A percentile compares a stretch with the other conserved stretches of the same genome.
These are phyloP conservation scores for Fistularia commersonii DNA, from an alignment of 2,797 vertebrate species.

Conservation along the genomic window DNA sequence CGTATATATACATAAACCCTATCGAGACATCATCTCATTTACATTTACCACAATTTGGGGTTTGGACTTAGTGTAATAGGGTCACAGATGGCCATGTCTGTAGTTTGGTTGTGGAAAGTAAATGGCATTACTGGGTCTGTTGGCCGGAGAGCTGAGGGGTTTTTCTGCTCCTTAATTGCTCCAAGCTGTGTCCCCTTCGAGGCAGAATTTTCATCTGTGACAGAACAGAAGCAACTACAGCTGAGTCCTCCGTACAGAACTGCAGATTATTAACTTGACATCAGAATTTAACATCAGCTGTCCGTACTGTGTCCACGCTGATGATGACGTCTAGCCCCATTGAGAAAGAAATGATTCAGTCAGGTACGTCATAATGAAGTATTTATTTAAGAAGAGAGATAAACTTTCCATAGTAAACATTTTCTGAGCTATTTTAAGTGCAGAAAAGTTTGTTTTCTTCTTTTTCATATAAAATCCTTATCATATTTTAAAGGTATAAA, in stretches of 20 bases:
- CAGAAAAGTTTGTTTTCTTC: constrained; percentile 69
- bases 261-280: no score
- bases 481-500: constrained; percentile 74
- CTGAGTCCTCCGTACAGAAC: constrained; percentile 3
- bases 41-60: constrained; percentile 53
- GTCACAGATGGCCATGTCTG: constrained; percentile 67
- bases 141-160: constrained; percentile 56
- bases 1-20: neutral
- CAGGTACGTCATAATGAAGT: constrained; percentile 54
- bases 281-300: no score
- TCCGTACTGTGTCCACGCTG: no score
- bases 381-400: constrained; percentile 78
- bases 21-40: constrained; percentile 34
- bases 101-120: constrained; percentile 57
- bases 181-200: constrained; percentile 74
- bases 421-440: constrained; percentile 70
- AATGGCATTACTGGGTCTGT: constrained; percentile 62
- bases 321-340: no score
- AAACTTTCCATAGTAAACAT: constrained; percentile 77
- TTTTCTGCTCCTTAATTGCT: constrained; percentile 72
- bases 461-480: constrained; percentile 76
- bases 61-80: constrained; percentile 51
- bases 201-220: constrained; percentile 32
- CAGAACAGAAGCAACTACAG: constrained; percentile 15
- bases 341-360: constrained; percentile 21